These are phyloP conservation scores for Acanthochromis polyacanthus DNA, from an alignment of 2,113 vertebrate species.

Conservation along the genomic window DNA sequence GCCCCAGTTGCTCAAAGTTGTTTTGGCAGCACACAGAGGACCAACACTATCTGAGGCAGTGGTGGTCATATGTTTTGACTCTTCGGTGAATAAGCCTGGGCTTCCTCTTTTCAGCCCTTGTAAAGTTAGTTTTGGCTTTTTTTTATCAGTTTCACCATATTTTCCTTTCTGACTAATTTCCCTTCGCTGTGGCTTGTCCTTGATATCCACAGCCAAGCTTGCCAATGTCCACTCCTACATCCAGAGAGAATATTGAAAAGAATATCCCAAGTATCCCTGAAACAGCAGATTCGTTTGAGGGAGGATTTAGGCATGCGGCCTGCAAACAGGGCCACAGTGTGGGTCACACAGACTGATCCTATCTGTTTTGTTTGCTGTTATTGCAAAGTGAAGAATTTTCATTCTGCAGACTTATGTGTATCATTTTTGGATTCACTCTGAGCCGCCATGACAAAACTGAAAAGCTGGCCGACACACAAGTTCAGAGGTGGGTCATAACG, in stretches of 20 bases:
- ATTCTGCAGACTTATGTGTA: background rate
- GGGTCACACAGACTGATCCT: slow-evolving; percentile 33
- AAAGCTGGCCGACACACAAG: slow-evolving; percentile 40
- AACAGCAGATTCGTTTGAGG: slow-evolving; percentile 25
- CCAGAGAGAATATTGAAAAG: background rate
- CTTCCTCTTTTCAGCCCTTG: background rate
- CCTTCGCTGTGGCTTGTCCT: background rate
- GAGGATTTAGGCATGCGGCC: slow-evolving; percentile 20
- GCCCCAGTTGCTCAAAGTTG: too few species aligned
- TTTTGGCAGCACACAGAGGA: too few species aligned
- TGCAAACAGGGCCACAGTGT: slow-evolving; percentile 18
- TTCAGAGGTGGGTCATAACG: slow-evolving; percentile 58
- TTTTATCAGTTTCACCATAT: background rate
- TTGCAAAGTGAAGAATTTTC: slow-evolving; percentile 21
- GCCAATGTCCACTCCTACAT: background rate
- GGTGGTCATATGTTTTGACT: background rate
- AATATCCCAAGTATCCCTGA: slow-evolving; percentile 19
- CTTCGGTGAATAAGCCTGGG: too few species aligned
- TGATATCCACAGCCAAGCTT: slow-evolving; percentile 11
- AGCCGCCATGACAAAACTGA: slow-evolving; percentile 34
- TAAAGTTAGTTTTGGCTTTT: background rate
- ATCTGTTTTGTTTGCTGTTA: slow-evolving; percentile 32
- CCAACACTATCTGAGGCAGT: background rate
- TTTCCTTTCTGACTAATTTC: slow-evolving; percentile 6
- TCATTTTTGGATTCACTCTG: slow-evolving; percentile 30